Evolutionary conservation across 2,797 vertebrate species (phyloP), one percentile per base, ranked within the genome.

Genomic region (Pantherophis vulpinus): DNA sequence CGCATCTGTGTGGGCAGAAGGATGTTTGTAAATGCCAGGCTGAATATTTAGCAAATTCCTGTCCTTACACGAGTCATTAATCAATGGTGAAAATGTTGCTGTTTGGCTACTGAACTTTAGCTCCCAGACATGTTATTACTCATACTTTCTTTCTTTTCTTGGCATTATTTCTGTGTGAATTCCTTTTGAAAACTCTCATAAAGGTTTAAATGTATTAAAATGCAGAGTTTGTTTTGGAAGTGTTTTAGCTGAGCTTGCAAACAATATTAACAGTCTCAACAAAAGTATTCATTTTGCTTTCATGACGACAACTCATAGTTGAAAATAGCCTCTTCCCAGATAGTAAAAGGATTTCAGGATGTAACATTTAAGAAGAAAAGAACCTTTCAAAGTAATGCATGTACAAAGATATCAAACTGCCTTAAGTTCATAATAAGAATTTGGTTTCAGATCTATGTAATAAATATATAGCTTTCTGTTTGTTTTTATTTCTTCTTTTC

Each of bases 1-100:
- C n/a, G 86, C 42, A 42, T 42, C 14, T 91, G 87, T 93, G 83
- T 90, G 94, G 86, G 90, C 37, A 63, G 61, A 56, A 86, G 66
- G 0, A 42, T n/a, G 91, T 91, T 95, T 32, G 55, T 91, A 96
- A 97, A 95, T 94, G 79, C 93, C 95, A 95, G 92, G 93, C 90
- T 70, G 32, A 95, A 95, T 94, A 93, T 95, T 96, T 95, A 95
- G 94, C 79, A 91, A 92, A 97, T 96, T 96, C 96, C 95, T 95
- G 95, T 93, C 93, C 29, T 87, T 88, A 94, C 93, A 87, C 91
- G 95, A 95, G 92, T 93, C 95, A 95, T 96, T 94, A 95, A 95
- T 95, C 96, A 95, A 91, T 96, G 95, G 95, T 83, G 37, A 83
- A 47, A 83, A 83, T 25, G 74, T 83, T 83, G 37, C 37, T 79